These are phyloP conservation scores for Galago senegalensis DNA, from an alignment of 2,797 vertebrate genomes.

Conservation along the genomic window DNA sequence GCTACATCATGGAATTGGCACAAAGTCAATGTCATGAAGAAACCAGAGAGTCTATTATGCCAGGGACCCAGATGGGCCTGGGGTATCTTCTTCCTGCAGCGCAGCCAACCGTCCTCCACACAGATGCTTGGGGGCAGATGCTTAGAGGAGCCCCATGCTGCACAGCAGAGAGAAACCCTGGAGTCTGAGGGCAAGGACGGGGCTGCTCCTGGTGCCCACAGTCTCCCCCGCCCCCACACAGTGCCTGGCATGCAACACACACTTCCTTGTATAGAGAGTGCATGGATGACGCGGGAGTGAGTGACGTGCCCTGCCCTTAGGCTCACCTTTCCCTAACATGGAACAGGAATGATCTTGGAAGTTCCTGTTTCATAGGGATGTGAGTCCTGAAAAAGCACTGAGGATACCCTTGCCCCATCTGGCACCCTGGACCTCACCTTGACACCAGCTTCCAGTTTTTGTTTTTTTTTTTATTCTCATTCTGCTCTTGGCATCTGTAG, in stretches of 20 bases:
- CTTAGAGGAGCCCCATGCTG: neutral
- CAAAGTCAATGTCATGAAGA: neutral
- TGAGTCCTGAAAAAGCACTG: neutral
- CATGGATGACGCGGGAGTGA: neutral
- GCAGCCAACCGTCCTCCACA: neutral
- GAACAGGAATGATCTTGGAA: neutral
- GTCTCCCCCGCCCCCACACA: neutral
- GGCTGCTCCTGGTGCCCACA: neutral
- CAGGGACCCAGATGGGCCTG: neutral
- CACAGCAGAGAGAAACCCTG: neutral
- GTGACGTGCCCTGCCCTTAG: neutral
- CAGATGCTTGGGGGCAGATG: neutral
- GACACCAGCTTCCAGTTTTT: neutral
- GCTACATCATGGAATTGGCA: neutral
- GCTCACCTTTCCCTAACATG: neutral
- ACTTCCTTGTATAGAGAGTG: fast-evolving
- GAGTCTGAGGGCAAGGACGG: neutral
- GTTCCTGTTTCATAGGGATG: neutral
- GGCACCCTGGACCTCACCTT: neutral
- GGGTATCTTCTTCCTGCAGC: neutral
- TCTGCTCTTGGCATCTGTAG: neutral
- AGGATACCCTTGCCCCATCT: fast-evolving
- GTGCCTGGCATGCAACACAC: fast-evolving
- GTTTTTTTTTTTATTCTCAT: neutral
- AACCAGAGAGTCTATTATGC: neutral